Base-by-base conservation (phyloP, 2,888 invertebrate species). In the Tineola bisselliella region DNA sequence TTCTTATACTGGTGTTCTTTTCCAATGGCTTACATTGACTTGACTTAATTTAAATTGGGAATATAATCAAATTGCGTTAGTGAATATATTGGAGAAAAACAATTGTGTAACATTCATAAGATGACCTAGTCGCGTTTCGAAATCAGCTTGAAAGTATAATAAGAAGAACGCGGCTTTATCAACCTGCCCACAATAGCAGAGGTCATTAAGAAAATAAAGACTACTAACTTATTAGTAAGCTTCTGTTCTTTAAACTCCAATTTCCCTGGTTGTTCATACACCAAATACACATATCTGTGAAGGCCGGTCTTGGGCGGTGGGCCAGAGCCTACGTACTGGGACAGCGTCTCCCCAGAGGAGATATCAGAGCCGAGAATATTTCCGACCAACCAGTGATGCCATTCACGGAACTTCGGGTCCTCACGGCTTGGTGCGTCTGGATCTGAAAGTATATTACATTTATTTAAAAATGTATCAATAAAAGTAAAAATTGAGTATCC, bases 321-420 rank as follows among this genome's bases (percentile, higher is more conserved):
- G 15, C 94, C 96, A 8, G 96, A 91, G 44, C 96, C 96, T 33
- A 94, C 77, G 79, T 95, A 98, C 4, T 89, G 91, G 0, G 93
- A 90, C 0, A 96, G 82, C 0, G 88, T 89, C 62, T 95, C 93
- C 5, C 97, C 97, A 2, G 88, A 83, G 0, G 74, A 69, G 1
- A 97, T 73, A 66, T 93, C 87, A 65, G 73, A 79, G 11, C 93
- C 96, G 13, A 93, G 93, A 66, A 98, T 92, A 73, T 96, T 96
- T 18, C 90, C 93, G 0, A 97, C 92, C 3, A 96, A 77, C 97
- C 97, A 97, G 78, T 97, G 97, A 71, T 94, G 93, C 92, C 94
- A 96, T 78, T 97, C 97, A 38, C 96, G 90, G 75, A 89, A 91
- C 64, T 88, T 93, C 0, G 96, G 96, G 8, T 93, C 90, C n/a